A percentile compares a stretch with the other conserved stretches of the same genome.
These are phyloP conservation scores for Myanophis thanlyinensis DNA, from an alignment of 2,113 vertebrate species.

Conservation along the genomic window DNA sequence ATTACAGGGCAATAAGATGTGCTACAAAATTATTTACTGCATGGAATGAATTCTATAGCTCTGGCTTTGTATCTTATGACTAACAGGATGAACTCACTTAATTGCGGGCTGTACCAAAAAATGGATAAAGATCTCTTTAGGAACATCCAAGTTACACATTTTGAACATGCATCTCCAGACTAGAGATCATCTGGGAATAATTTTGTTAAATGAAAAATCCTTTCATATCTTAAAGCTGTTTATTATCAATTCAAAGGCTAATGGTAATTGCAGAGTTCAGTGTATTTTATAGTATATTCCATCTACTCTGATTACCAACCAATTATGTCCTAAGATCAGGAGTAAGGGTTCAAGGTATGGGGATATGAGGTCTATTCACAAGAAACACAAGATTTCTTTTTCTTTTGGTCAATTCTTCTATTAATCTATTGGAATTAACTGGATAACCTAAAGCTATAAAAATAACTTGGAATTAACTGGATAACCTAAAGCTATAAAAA, in stretches of 20 bases:
- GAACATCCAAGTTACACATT: not conserved
- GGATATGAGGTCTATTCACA: not conserved
- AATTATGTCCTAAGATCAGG: not conserved
- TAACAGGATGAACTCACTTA: conserved; percentile 5
- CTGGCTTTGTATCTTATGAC: conserved; percentile 36
- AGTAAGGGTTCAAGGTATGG: not conserved
- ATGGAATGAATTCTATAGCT: not conserved
- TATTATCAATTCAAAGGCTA: not conserved
- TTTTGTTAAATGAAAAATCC: conserved; percentile 2
- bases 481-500: not conserved
- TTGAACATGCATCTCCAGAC: not conserved
- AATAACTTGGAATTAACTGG: not conserved
- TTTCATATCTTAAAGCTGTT: not conserved
- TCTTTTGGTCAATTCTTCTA: not conserved
- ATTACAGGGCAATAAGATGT: conserved; percentile 61
- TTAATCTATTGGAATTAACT: not conserved
- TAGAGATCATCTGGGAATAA: conserved; percentile 3
- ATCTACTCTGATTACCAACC: not conserved
- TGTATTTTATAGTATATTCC: not conserved
- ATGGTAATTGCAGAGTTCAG: not conserved
- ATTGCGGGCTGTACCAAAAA: conserved; percentile 13
- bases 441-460: not conserved
- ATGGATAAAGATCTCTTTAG: not conserved
- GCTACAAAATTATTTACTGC: conserved; percentile 43
- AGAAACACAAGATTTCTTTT: not conserved